phyloP scores from a whole-genome alignment of 2,797 vertebrate species.

The Scleropages formosus region DNA sequence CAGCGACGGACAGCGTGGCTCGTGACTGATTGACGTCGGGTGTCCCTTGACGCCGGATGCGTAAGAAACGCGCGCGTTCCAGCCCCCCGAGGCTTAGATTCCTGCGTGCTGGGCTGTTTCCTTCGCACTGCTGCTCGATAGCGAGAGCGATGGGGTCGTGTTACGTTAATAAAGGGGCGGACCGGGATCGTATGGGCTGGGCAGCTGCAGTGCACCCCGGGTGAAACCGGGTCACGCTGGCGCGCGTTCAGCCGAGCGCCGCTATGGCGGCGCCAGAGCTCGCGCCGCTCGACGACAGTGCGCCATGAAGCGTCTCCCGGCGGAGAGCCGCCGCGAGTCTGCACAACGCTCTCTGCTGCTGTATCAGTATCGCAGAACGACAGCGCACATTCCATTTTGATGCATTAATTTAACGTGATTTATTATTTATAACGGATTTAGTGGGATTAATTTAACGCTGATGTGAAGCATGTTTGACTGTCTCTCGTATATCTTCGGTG shows the following conservation, averaged over 20 bases:
- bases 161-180: slow-evolving; percentile 63
- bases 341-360: too few species aligned
- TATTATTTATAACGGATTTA: too few species aligned
- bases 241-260: slow-evolving; percentile 35
- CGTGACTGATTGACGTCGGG: slow-evolving; percentile 10
- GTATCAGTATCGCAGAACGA: too few species aligned
- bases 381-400: neutral
- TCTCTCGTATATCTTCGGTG: neutral
- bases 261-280: neutral
- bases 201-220: slow-evolving; percentile 32
- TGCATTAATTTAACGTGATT: too few species aligned
- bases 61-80: neutral
- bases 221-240: slow-evolving; percentile 49
- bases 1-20: slow-evolving; percentile 6
- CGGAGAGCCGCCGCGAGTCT: neutral
- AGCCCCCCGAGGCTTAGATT: neutral
- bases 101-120: slow-evolving; percentile 17
- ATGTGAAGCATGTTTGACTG: neutral
- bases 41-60: slow-evolving; percentile 21
- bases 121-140: slow-evolving; percentile 18
- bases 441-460: neutral
- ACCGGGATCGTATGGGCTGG: slow-evolving; percentile 35
- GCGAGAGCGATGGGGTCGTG: slow-evolving; percentile 47
- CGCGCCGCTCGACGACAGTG: neutral
- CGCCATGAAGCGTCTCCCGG: neutral